Evolutionary conservation across 1,140 invertebrate species (phyloP).

Genomic region (Medauroidea extradentata): DNA sequence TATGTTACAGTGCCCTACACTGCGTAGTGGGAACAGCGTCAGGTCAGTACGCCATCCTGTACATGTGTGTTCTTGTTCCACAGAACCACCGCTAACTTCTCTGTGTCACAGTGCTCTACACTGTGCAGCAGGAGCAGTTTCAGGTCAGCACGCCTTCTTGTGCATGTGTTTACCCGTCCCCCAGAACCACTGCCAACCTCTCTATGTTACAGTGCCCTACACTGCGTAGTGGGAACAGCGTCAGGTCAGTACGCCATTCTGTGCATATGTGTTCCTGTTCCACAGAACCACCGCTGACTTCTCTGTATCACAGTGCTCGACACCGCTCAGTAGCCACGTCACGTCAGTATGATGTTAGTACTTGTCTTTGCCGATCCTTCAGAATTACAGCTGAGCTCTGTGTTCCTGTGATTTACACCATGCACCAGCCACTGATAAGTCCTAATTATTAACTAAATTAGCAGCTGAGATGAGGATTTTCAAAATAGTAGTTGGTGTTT

Average conservation of each 20-base stretch:
- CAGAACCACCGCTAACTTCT: conserved; percentile 57
- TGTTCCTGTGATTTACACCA: conserved; percentile 82
- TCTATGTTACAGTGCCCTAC: conserved; percentile 82
- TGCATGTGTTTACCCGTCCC: conserved; percentile 60
- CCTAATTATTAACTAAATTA: no score
- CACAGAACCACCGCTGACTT: conserved; percentile 58
- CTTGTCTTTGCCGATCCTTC: conserved; percentile 91
- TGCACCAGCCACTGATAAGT: conserved; percentile 66
- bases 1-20: conserved; percentile 83
- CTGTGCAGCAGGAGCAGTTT: conserved; percentile 82
- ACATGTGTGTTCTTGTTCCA: conserved; percentile 91
- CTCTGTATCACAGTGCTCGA: conserved; percentile 82
- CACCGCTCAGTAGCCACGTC: conserved; percentile 81
- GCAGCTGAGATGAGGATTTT: no score
- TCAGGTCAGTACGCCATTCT: conserved; percentile 85
- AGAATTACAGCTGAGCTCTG: conserved; percentile 56
- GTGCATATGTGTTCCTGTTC: conserved; percentile 92
- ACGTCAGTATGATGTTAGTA: conserved; percentile 71
- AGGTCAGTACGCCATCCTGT: conserved; percentile 67
- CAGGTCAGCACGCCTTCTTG: background rate
- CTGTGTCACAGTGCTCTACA: conserved; percentile 81
- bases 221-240: conserved; percentile 82
- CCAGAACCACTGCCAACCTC: conserved; percentile 53
- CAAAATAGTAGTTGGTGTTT: no score
- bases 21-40: conserved; percentile 80